phyloP scores from a whole-genome alignment of 1,140 invertebrate genomes.

The Drosophila asahinai region DNA sequence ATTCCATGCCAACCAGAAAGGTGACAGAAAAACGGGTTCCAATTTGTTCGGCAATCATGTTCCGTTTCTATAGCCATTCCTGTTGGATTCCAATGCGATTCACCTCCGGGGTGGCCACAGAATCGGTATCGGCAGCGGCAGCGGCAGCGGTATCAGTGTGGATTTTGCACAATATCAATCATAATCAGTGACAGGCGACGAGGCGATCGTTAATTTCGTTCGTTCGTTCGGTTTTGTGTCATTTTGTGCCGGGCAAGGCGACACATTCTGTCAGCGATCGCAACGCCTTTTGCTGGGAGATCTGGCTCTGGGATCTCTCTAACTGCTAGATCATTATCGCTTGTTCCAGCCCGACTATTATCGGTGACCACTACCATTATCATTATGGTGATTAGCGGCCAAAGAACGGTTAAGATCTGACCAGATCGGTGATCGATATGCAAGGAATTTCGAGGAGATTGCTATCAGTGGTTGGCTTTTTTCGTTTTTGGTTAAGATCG shows the following conservation, averaged over 20 bases:
- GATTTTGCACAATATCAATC: constrained; percentile 48
- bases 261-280: constrained; percentile 37
- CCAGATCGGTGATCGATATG: not conserved
- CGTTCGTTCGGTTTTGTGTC: constrained; percentile 43
- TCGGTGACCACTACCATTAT: constrained; percentile 32
- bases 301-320: not conserved
- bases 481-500: not conserved
- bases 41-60: constrained; percentile 43
- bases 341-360: constrained; percentile 49
- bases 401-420: constrained; percentile 24
- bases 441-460: not conserved
- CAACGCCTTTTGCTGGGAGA: constrained; percentile 5
- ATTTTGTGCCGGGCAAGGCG: constrained; percentile 30
- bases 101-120: constrained; percentile 21
- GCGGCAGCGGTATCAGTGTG: not conserved
- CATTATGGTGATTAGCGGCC: constrained; percentile 25
- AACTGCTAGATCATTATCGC: constrained; percentile 64
- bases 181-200: constrained; percentile 47
- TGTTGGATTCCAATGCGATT: constrained; percentile 16
- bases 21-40: constrained; percentile 17
- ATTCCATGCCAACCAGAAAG: constrained; percentile 3
- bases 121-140: not conserved
- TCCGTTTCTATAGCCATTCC: constrained; percentile 33
- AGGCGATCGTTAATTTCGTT: constrained; percentile 52
- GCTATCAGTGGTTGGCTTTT: too few relatives aligned